Percentiles rank a stretch among this genome's conserved stretches.
These are phyloP conservation scores for Drosophila prostipennis DNA, from an alignment of 2,888 invertebrate genomes.

Conservation along the genomic window DNA sequence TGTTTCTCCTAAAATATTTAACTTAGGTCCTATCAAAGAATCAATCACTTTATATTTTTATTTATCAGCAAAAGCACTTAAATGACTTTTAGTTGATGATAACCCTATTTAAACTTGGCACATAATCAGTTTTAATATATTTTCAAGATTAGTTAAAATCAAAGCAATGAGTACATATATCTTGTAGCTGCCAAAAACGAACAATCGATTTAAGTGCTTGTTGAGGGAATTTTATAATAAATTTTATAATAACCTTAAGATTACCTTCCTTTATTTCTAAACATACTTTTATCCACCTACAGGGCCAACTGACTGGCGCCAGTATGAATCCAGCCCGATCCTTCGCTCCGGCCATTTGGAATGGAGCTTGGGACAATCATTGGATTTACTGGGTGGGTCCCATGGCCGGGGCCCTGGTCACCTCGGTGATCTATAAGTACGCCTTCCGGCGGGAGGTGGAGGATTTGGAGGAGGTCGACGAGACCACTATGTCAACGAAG, in stretches of 20 bases:
- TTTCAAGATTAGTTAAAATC: constrained; percentile 1
- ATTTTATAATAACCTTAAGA: too few relatives aligned
- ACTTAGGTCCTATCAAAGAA: background rate
- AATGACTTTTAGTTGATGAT: background rate
- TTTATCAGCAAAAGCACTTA: background rate
- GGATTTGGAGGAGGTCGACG: constrained; percentile 25
- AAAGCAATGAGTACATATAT: too few relatives aligned
- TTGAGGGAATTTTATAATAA: too few relatives aligned
- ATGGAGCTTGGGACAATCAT: constrained; percentile 87
- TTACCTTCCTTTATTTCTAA: too few relatives aligned
- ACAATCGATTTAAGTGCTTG: background rate
- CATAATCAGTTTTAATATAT: constrained; percentile 1
- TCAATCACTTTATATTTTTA: background rate
- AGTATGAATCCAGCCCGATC: constrained; percentile 89
- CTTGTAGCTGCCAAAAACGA: background rate
- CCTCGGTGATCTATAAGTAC: constrained; percentile 83
- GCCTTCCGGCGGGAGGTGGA: constrained; percentile 69
- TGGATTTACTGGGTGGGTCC: constrained; percentile 91
- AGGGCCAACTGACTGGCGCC: constrained; percentile 86
- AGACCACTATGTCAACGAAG: constrained; percentile 30
- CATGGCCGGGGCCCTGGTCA: constrained; percentile 81
- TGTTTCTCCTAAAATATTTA: too few relatives aligned
- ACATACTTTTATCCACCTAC: background rate
- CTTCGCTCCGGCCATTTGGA: constrained; percentile 89
- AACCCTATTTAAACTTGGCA: constrained; percentile 1